These are phyloP conservation scores for Drosophila antonietae DNA, from an alignment of 2,888 invertebrate species.

Conservation along the genomic window DNA sequence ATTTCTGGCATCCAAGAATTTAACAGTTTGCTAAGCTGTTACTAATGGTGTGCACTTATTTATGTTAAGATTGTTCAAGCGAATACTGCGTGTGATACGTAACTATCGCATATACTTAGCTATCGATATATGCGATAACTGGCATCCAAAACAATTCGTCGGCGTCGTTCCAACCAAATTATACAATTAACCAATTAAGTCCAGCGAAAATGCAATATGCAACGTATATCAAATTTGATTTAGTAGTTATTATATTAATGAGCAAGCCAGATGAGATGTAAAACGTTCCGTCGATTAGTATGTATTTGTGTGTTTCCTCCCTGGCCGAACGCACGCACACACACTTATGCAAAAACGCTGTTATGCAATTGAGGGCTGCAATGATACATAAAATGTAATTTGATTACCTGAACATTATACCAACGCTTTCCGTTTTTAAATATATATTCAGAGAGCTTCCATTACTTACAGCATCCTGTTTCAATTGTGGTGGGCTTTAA, in stretches of 20 bases:
- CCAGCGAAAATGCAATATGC: constrained; percentile 38
- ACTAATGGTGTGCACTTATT: constrained; percentile 43
- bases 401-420: background rate
- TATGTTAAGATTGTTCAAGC: constrained; percentile 56
- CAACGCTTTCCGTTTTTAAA: background rate
- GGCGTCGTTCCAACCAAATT: constrained; percentile 23
- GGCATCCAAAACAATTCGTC: constrained; percentile 41
- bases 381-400: constrained; percentile 41
- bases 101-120: constrained; percentile 42
- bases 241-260: constrained; percentile 22
- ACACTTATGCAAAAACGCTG: constrained; percentile 74
- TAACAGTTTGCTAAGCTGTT: constrained; percentile 47
- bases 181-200: constrained; percentile 16
- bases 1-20: constrained; percentile 38
- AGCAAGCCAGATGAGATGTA: constrained; percentile 24
- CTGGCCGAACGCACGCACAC: constrained; percentile 68
- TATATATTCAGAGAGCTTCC: constrained; percentile 11
- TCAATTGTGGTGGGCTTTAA: constrained; percentile 47
- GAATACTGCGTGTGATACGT: constrained; percentile 63
- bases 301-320: constrained; percentile 67
- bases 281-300: constrained; percentile 43
- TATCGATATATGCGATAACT: constrained; percentile 59
- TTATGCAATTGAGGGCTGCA: constrained; percentile 82
- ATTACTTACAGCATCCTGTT: constrained; percentile 70
- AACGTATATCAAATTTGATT: constrained; percentile 33